A percentile compares a stretch with the other conserved stretches of the same genome.
These are phyloP conservation scores for Galaxea fascicularis DNA, from an alignment of 92 coral and sea anemone species.

Conservation along the genomic window DNA sequence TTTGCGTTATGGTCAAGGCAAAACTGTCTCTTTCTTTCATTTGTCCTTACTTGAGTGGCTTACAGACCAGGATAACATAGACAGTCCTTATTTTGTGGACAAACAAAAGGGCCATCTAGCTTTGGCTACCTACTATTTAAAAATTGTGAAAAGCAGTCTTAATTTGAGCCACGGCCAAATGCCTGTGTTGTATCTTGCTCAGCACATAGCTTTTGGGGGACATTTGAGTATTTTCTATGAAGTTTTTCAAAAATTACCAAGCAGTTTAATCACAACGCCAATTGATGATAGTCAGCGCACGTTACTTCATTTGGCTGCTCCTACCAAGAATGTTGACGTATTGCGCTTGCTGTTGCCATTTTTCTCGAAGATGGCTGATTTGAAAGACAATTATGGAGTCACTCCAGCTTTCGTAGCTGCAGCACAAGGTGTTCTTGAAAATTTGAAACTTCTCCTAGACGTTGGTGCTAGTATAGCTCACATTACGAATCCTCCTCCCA, in stretches of 20 bases:
- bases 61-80: conserved; percentile 41
- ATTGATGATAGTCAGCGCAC: conserved; percentile 35
- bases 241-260: conserved; percentile 31
- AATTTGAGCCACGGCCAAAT: neutral
- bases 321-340: conserved; percentile 18
- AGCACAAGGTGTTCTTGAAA: conserved; percentile 43
- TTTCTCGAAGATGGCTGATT: conserved; percentile 34
- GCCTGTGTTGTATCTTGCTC: conserved; percentile 45
- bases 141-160: conserved; percentile 1
- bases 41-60: conserved; percentile 73
- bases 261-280: conserved; percentile 24
- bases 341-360: conserved; percentile 43
- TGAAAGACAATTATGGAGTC: conserved; percentile 55
- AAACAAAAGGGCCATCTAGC: conserved; percentile 54
- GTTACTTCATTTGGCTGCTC: conserved; percentile 66
- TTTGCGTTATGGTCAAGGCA: conserved; percentile 35
- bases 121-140: conserved; percentile 46
- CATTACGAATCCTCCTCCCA: conserved; percentile 21
- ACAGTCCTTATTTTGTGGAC: conserved; percentile 45
- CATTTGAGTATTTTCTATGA: conserved; percentile 9
- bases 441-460: conserved; percentile 37
- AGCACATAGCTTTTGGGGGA: conserved; percentile 58
- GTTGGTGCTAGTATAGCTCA: conserved; percentile 40
- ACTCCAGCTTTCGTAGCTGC: conserved; percentile 76
- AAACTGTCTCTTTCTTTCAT: conserved; percentile 53